Percentiles rank a stretch among this genome's conserved stretches.
phyloP scores from a whole-genome alignment of 2,888 invertebrate species.

The Philaethria dido region DNA sequence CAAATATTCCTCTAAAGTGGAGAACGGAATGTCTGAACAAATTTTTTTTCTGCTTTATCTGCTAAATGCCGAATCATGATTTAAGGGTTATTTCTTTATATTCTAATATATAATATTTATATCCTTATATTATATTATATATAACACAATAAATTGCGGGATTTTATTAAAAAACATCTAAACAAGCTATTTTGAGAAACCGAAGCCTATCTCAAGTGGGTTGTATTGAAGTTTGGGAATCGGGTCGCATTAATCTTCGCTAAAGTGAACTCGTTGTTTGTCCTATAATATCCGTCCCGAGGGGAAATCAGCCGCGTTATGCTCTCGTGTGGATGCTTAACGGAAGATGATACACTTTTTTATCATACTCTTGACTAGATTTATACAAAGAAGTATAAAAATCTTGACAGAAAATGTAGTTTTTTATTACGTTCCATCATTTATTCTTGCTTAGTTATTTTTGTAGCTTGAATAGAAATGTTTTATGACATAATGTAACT shows the following conservation, averaged over 20 bases:
- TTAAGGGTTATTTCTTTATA: not conserved
- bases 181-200: not conserved
- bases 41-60: too few species aligned
- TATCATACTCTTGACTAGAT: not conserved
- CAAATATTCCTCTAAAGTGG: too few species aligned
- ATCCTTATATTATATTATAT: not conserved
- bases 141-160: not conserved
- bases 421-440: too few species aligned
- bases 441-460: too few species aligned
- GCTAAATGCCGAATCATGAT: too few species aligned
- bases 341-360: conserved; percentile 2
- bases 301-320: not conserved
- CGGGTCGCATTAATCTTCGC: conserved; percentile 15
- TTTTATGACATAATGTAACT: too few species aligned
- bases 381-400: not conserved
- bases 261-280: conserved; percentile 19
- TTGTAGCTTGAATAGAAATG: too few species aligned
- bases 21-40: too few species aligned
- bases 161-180: not conserved
- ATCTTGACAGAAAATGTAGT: not conserved
- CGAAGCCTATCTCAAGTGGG: not conserved
- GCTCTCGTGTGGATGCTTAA: not conserved
- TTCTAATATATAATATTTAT: not conserved
- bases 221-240: conserved; percentile 17
- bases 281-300: conserved; percentile 10